Evolutionary conservation across 2,113 vertebrate species (phyloP).

Genomic region (Halichoerus grypus): DNA sequence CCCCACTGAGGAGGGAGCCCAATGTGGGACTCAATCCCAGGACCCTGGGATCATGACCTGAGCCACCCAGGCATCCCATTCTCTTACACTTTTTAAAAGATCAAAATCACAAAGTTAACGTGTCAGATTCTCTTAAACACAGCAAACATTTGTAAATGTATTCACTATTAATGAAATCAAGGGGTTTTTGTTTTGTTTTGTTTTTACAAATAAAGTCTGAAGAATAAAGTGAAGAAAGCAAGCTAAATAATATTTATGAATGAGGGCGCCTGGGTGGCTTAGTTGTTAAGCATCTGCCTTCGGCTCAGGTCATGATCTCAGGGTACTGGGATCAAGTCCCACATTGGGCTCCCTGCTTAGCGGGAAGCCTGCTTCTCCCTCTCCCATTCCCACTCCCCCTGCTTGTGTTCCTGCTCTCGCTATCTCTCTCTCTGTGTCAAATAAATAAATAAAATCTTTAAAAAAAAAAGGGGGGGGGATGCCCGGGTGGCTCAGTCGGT

Average conservation of each 20-base stretch:
- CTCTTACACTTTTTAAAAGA: background rate
- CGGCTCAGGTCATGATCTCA: too few species aligned
- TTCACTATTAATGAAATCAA: background rate
- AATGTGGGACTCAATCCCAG: background rate
- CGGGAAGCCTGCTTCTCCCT: too few species aligned
- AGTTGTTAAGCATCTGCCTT: too few species aligned
- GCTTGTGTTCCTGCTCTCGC: too few species aligned
- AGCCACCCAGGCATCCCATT: background rate
- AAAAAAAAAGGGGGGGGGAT: too few species aligned
- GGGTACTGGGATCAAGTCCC: too few species aligned
- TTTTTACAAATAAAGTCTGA: slow-evolving; percentile 38
- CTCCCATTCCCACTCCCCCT: too few species aligned
- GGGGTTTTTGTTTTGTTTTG: background rate
- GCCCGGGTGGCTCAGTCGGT: too few species aligned
- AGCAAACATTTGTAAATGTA: background rate
- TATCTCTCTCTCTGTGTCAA: too few species aligned
- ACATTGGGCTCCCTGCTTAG: too few species aligned
- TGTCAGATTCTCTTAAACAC: background rate
- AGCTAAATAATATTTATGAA: background rate
- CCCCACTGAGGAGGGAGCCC: background rate
- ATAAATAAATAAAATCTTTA: too few species aligned
- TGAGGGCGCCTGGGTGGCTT: background rate
- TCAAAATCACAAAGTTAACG: background rate
- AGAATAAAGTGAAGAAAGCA: slow-evolving; percentile 18
- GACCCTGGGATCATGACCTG: background rate